Evolutionary conservation across 2,797 vertebrate species (phyloP), one percentile per base, ranked within the genome.

Genomic region (Ispidina lecontei): DNA sequence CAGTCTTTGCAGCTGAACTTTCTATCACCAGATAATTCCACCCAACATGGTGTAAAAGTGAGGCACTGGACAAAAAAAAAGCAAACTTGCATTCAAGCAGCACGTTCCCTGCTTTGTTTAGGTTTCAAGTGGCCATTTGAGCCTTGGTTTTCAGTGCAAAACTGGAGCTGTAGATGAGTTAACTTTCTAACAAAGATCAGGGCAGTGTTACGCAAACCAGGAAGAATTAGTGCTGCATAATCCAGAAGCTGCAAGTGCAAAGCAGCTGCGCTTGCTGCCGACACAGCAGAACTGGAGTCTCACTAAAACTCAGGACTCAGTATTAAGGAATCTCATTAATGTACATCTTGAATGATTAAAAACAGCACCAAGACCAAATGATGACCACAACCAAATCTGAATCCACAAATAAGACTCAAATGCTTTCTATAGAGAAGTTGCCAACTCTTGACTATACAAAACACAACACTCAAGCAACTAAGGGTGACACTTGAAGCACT

Each of bases 241-340:
- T 17, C 68, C 74, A 73, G 47, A 65, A 73, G 51, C 71, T 29
- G 43, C 11, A 19, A 90, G 59, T 0, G 6, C 4, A 3, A 69
- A 63, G 65, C 29, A 33, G 64, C 70, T 46, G 65, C 2, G 0
- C 14, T 41, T 2, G 0, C 70, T 77, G 54, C 58, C 1, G 1
- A 25, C 12, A 8, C 41, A 64, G 68, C 54, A n/a, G 29, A 85
- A 39, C 25, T 17, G 37, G 41, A 44, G 31, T 31, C 9, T 1
- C 29, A 35, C 37, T 35, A 4, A 79, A 73, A 69, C 55, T 5
- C 35, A 37, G 33, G n/a, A 47, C 4, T 41, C 21, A 7, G 9
- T 25, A 33, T 39, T 49, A n/a, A 9, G 28, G 35, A 59, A 16
- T 9, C 49, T n/a, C 35, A 46, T 3, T 43, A 17, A 2, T 16